Conservation (phyloP, 2,113 vertebrate species). For the Poecilia latipinna region DNA sequence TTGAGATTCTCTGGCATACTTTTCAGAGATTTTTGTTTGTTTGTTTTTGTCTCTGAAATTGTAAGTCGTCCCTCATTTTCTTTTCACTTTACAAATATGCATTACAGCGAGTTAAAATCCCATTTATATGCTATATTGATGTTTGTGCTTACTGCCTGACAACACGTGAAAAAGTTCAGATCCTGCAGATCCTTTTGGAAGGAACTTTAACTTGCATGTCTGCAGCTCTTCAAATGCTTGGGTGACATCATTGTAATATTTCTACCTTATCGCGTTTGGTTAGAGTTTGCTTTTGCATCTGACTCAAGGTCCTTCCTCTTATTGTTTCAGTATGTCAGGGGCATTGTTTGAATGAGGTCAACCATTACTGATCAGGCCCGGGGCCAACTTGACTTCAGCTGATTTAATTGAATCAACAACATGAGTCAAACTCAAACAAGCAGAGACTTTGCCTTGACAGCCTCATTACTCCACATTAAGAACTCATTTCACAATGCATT, state of each 20-base stretch:
- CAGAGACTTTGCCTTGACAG: slow-evolving; percentile 77
- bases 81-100: background rate
- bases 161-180: background rate
- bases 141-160: background rate
- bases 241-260: slow-evolving; percentile 66
- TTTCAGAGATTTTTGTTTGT: background rate
- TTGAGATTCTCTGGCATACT: background rate
- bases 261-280: slow-evolving; percentile 71
- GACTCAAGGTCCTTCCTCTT: slow-evolving; percentile 79
- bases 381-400: slow-evolving; percentile 78
- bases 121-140: background rate
- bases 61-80: background rate
- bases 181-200: background rate
- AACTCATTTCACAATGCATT: slow-evolving; percentile 78
- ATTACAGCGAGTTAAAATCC: background rate
- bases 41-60: background rate
- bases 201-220: slow-evolving; percentile 16
- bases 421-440: slow-evolving; percentile 83
- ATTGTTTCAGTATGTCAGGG: slow-evolving; percentile 82
- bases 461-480: slow-evolving; percentile 82
- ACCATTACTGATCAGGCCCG: slow-evolving; percentile 78
- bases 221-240: slow-evolving; percentile 51
- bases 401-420: slow-evolving; percentile 81
- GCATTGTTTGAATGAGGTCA: slow-evolving; percentile 83
- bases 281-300: slow-evolving; percentile 75